Evolutionary conservation across 2,888 invertebrate species (phyloP).

Genomic region (Amphipoea oculea): DNA sequence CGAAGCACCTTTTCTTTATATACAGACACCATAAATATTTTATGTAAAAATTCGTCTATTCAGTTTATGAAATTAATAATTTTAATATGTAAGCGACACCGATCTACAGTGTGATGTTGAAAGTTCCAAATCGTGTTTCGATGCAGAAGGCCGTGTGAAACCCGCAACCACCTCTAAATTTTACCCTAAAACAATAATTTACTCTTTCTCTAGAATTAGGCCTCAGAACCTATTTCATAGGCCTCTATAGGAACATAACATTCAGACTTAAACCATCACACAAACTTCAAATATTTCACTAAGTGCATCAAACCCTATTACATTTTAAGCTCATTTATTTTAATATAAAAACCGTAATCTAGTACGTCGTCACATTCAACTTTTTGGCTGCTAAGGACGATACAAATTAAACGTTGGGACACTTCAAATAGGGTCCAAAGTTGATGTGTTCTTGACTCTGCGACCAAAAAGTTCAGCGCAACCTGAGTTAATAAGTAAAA

Average conservation of each 20-base stretch:
- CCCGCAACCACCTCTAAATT: constrained; percentile 30
- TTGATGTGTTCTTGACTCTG: not conserved
- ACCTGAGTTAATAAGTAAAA: constrained; percentile 31
- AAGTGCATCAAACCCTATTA: constrained; percentile 61
- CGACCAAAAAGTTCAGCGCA: constrained; percentile 25
- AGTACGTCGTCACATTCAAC: constrained; percentile 13
- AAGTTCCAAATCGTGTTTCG: constrained; percentile 29
- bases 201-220: constrained; percentile 54
- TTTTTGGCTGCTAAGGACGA: constrained; percentile 2
- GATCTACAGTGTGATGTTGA: constrained; percentile 38
- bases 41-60: constrained; percentile 20
- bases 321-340: constrained; percentile 66
- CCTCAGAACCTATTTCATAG: constrained; percentile 60
- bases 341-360: constrained; percentile 57
- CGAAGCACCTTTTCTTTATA: constrained; percentile 39
- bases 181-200: constrained; percentile 60
- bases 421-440: not conserved
- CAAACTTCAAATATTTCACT: constrained; percentile 60
- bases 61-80: not conserved
- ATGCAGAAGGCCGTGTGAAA: constrained; percentile 49
- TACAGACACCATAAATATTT: constrained; percentile 7
- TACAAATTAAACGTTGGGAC: not conserved
- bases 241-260: constrained; percentile 69
- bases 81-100: constrained; percentile 29
- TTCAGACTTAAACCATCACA: constrained; percentile 60